Conservation (phyloP, 2,797 vertebrate genomes). For the Sebastes matsubarae region DNA sequence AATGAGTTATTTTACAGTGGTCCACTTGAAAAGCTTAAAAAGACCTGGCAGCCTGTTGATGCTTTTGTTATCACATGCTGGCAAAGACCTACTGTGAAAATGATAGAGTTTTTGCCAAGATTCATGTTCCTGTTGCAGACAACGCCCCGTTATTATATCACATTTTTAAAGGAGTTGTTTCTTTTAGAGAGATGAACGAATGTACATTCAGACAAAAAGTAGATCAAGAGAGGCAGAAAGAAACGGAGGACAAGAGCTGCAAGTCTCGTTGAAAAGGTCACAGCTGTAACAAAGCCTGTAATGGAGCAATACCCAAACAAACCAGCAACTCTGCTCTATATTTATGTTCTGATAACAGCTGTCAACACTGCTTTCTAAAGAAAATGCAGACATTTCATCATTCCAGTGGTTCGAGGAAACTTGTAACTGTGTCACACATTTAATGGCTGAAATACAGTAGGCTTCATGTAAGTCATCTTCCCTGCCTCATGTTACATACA, state of each 20-base stretch:
- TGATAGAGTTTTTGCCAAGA: conserved; percentile 20
- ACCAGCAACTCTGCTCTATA: not conserved
- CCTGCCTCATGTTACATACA: not conserved
- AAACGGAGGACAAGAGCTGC: not conserved
- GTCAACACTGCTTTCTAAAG: not conserved
- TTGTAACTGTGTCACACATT: not conserved
- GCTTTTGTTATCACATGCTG: conserved; percentile 31
- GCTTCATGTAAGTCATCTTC: not conserved
- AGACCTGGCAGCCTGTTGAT: conserved; percentile 13
- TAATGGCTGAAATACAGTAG: not conserved
- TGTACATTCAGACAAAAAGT: not conserved
- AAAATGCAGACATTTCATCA: not conserved
- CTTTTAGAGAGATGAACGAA: conserved; percentile 8
- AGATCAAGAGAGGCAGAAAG: not conserved
- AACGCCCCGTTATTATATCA: not conserved
- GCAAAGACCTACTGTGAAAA: conserved; percentile 26
- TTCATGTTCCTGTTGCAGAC: conserved; percentile 16
- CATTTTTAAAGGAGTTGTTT: not conserved
- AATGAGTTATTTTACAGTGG: not conserved
- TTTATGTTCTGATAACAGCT: not conserved
- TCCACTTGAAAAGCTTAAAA: not conserved
- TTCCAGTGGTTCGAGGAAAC: not conserved
- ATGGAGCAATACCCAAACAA: not conserved
- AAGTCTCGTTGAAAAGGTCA: conserved; percentile 18
- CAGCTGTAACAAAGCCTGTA: not conserved